Evolutionary conservation across 2,113 vertebrate genomes (phyloP), one percentile per base, ranked within the genome.

Genomic region (Lagenorhynchus albirostris): DNA sequence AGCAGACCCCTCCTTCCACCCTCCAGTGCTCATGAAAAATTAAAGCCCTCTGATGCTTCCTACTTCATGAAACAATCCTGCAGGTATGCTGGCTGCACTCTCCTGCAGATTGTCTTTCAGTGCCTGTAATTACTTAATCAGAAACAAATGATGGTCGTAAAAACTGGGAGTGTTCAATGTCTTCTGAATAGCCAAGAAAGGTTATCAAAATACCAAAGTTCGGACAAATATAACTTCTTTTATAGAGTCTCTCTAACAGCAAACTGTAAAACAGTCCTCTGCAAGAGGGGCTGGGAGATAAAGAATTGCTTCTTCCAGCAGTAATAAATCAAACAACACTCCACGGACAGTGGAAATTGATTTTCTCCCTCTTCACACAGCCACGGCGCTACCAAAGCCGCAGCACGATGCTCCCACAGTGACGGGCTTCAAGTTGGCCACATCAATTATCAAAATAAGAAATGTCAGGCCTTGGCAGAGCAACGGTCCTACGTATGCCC

Each of bases 311-410:
- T 97, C 97, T 96, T 96, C 83, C 76, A 11, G 87, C 21, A 2
- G 98, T 76, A 95, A 98, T 98, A 98, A 98, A 98, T 98, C 98
- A 98, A 98, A 97, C 98, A 93, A 77, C 97, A 87, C 94, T 44
- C 92, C 5, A 38, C 33, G 82, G 97, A 98, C 96, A 97, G 98
- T 98, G 97, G 96, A 94, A 98, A 99, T 98, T 82, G 98, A 98
- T 98, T 98, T 97, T 58, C 96, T 97, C 95, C 50, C 90, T 97
- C 91, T 97, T 89, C 98, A 95, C 95, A 50, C 58, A 96, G 95
- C 83, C 80, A 38, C 26, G 93, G 17, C 71, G 53, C 90, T 36
- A 8, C 83, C 79, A 6, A 0, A 53, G 95, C 67, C 17, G 0
- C 0, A 10, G 93, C 0, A 3, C 12, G 88, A 97, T 23, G 38